Base-by-base conservation (phyloP, 2,888 invertebrate species). In the Cryptocheilus praepositus region DNA sequence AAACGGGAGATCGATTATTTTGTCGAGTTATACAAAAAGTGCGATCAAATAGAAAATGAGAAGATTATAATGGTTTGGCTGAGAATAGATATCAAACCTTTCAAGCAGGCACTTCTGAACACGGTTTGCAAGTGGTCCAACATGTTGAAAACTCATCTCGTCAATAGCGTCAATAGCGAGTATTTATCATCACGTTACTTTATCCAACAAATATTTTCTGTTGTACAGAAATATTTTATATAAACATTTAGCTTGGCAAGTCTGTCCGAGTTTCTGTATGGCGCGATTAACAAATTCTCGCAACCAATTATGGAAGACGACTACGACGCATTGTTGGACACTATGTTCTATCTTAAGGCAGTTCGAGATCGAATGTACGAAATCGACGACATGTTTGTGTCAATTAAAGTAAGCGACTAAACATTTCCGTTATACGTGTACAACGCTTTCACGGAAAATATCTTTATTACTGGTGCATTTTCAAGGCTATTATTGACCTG, bases 381-480 rank as follows among this genome's bases (percentile, higher is more conserved):
- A 36, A 97, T 97, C 0, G 97, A 97, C 79, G 92, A 91, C 49
- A 96, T 97, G 95, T 98, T 98, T 86, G 96, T 95, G 36, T 97
- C 97, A 0, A 89, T 98, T 0, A 93, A 94, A 71, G 88, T 86
- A 73, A 55, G 54, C 28, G n/a, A 11, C 25, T 21, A 53, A n/a
- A 19, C 36, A 54, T 16, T 59, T 13, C 8, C 56, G 36, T 3
- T 8, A 52, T 43, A 61, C 25, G 55, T 54, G 16, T 46, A 56
- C 53, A 49, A 61, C 44, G 52, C 15, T n/a, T 8, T 28, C 21
- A 0, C 51, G 45, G 45, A 45, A 15, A 46, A 56, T 54, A 45
- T 46, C 21, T 36, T 61, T 15, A 43, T 13, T 18, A 44, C 43
- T 25, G 15, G 18, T 61, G 15, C 49, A 21, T 49, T 51, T 60